These are phyloP conservation scores for Mesocentrotus franciscanus DNA, from an alignment of 53 echinoderm and acorn worm species.

Conservation along the genomic window DNA sequence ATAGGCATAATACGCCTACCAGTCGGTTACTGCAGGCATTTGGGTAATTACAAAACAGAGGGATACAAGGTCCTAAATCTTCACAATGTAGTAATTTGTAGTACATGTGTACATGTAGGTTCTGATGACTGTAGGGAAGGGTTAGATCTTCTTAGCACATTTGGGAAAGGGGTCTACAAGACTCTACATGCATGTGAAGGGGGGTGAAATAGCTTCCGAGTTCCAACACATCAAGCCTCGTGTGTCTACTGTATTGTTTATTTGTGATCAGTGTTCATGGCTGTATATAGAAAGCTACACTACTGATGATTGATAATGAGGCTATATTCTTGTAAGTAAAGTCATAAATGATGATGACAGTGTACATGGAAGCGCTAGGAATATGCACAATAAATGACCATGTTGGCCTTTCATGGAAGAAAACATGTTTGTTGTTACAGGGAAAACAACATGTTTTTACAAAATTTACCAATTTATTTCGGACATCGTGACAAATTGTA, in stretches of 20 bases:
- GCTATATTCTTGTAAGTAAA: not conserved
- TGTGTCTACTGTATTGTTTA: not conserved
- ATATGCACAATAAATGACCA: not conserved
- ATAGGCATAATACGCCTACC: too few relatives aligned
- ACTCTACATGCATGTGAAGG: not conserved
- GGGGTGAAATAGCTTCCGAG: not conserved
- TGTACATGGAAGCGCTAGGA: not conserved
- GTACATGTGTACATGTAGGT: not conserved
- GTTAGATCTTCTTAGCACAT: not conserved
- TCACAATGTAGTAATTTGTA: not conserved
- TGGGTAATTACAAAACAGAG: too few relatives aligned
- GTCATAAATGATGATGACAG: not conserved
- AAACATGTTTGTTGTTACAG: not conserved
- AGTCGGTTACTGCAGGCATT: too few relatives aligned
- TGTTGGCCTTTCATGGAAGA: not conserved
- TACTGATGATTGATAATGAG: not conserved
- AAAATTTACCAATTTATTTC: not conserved
- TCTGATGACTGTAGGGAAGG: not conserved
- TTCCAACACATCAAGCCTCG: not conserved
- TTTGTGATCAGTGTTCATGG: too few relatives aligned
- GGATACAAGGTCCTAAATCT: too few relatives aligned
- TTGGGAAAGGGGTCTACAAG: not conserved
- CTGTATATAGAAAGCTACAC: too few relatives aligned
- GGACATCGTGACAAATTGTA: too few relatives aligned
- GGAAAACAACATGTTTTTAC: not conserved